phyloP scores from a whole-genome alignment of 2,888 invertebrate species.

The Cataglyphis cursor region DNA sequence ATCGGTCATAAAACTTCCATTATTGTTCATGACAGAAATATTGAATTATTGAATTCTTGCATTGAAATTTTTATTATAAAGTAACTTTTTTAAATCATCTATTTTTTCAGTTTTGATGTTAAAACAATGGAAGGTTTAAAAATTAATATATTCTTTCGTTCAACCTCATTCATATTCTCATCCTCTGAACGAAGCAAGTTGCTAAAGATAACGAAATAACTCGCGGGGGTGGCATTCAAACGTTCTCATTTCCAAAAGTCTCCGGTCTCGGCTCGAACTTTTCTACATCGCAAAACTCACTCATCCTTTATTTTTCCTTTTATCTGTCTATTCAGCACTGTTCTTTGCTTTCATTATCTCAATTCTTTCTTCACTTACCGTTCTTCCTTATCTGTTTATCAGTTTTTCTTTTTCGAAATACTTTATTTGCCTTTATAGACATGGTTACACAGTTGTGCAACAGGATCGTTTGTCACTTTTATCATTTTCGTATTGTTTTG shows the following conservation, averaged over 20 bases:
- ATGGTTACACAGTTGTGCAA: constrained; percentile 33
- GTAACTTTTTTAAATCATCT: background rate
- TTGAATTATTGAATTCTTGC: no score
- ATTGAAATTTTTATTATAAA: no score
- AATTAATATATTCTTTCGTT: constrained; percentile 78
- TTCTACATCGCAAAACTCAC: constrained; percentile 40
- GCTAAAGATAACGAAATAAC: constrained; percentile 82
- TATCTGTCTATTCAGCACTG: constrained; percentile 3
- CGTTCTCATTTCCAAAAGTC: constrained; percentile 82
- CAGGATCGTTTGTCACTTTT: constrained; percentile 60
- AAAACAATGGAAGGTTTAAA: constrained; percentile 70
- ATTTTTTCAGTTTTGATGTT: background rate
- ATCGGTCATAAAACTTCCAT: no score
- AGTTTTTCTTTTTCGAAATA: constrained; percentile 3
- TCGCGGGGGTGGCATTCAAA: constrained; percentile 80
- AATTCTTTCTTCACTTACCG: background rate
- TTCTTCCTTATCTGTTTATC: constrained; percentile 2
- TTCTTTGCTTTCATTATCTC: background rate
- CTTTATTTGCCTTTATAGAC: constrained; percentile 29
- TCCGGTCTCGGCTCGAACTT: constrained; percentile 43
- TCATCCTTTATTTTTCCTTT: background rate
- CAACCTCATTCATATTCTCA: constrained; percentile 15
- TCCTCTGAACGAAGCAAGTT: constrained; percentile 69
- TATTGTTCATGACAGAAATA: no score
- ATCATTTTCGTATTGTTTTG: constrained; percentile 57